Conservation (phyloP, 2,797 vertebrate species). For the Oreortyx pictus region DNA sequence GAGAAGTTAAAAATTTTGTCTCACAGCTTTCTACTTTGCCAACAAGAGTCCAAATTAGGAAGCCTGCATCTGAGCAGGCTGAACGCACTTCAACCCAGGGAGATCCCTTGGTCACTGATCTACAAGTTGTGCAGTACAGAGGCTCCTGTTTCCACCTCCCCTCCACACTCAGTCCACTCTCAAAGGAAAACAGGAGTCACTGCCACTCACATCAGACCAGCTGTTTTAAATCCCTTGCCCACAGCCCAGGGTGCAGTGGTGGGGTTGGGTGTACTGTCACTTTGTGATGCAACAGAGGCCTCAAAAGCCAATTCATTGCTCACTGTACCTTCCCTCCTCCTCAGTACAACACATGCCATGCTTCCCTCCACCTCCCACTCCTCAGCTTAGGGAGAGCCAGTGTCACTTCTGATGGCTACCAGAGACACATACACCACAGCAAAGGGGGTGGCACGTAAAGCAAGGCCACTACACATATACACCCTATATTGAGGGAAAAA, state of each 20-base stretch:
- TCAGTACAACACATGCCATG: not conserved
- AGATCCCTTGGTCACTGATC: not conserved
- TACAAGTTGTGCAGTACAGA: not conserved
- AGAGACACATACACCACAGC: not conserved
- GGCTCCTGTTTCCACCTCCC: not conserved
- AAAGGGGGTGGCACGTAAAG: fast-evolving
- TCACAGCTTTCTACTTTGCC: not conserved
- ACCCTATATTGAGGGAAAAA: not conserved
- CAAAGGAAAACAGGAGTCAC: not conserved
- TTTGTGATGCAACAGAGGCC: not conserved
- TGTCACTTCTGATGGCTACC: not conserved
- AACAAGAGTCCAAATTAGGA: not conserved
- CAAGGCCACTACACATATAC: not conserved
- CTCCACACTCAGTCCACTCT: not conserved
- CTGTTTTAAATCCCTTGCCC: not conserved
- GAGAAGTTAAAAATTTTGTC: not conserved
- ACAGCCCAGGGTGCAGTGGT: not conserved
- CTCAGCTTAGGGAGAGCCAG: not conserved
- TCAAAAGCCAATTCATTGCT: not conserved
- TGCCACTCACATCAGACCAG: not conserved
- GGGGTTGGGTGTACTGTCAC: not conserved
- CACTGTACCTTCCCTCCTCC: not conserved
- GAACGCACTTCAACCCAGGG: not conserved
- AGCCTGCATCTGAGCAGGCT: not conserved
- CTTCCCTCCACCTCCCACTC: not conserved